Evolutionary conservation across 2,888 invertebrate species (phyloP).

Genomic region (Chrysolina oricalcia): DNA sequence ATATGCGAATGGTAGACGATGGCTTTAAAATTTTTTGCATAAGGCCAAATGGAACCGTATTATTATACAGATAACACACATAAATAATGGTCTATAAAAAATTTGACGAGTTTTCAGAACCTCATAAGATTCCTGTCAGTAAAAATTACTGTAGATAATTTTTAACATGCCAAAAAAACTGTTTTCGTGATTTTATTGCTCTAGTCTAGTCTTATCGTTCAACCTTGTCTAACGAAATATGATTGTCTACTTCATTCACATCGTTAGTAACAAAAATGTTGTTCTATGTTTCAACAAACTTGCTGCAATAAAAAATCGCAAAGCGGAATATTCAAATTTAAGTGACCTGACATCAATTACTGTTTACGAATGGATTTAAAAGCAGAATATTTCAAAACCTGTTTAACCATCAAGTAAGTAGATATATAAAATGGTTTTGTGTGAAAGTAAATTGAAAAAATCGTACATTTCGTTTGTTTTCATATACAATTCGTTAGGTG

Average conservation of each 20-base stretch:
- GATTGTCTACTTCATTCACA: neutral
- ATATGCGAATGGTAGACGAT: neutral
- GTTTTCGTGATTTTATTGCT: slow-evolving; percentile 9
- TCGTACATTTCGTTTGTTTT: no score
- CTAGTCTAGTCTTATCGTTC: neutral
- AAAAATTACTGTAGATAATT: neutral
- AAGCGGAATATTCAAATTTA: neutral
- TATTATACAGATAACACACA: neutral
- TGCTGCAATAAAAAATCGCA: neutral
- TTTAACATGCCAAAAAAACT: neutral
- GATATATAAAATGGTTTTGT: no score
- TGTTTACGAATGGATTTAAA: neutral
- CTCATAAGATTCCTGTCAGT: neutral
- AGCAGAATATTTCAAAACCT: no score
- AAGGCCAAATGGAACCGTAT: neutral
- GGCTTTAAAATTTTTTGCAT: neutral
- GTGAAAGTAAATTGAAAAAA: no score
- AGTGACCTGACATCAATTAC: neutral
- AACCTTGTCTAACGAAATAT: neutral
- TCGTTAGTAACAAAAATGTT: neutral
- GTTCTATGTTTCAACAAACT: neutral
- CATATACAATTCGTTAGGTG: no score
- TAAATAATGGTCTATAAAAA: neutral
- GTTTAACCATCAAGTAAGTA: no score
- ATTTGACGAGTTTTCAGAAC: slow-evolving; percentile 18